A percentile compares a stretch with the other conserved stretches of the same genome.
These are phyloP conservation scores for Podotricha telesiphe DNA, from an alignment of 2,888 invertebrate species.

Conservation along the genomic window DNA sequence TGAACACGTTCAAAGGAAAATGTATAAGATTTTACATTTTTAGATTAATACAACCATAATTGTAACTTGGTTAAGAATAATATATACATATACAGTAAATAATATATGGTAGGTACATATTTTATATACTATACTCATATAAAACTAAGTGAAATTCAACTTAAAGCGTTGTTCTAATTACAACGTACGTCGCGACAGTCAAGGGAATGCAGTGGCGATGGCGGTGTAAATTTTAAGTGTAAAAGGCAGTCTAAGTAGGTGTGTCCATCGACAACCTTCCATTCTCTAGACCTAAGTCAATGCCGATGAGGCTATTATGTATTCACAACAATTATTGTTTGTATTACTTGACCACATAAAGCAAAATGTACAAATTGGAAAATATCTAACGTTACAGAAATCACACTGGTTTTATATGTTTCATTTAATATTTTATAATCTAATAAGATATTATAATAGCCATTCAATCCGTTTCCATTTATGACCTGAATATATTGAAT, in stretches of 20 bases:
- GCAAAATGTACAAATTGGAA: background rate
- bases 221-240: slow-evolving; percentile 64
- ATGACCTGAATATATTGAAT: slow-evolving; percentile 46
- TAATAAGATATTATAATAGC: slow-evolving; percentile 27
- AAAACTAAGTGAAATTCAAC: background rate
- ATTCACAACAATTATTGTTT: slow-evolving; percentile 54
- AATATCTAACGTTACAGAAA: too few species aligned
- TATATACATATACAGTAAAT: slow-evolving; percentile 27
- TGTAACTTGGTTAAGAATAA: too few species aligned
- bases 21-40: too few species aligned
- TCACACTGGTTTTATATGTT: background rate
- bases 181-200: slow-evolving; percentile 57
- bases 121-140: slow-evolving; percentile 13
- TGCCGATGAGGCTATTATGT: slow-evolving; percentile 73
- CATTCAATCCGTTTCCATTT: slow-evolving; percentile 34
- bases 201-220: slow-evolving; percentile 63
- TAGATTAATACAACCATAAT: too few species aligned
- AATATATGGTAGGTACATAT: too few species aligned
- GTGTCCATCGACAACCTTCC: slow-evolving; percentile 76
- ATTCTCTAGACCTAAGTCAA: slow-evolving; percentile 72
- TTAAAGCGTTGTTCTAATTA: slow-evolving; percentile 56
- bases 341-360: slow-evolving; percentile 36
- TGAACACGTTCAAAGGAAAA: background rate
- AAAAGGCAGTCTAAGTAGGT: slow-evolving; percentile 64
- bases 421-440: background rate